These are phyloP conservation scores for Pomacea maculata DNA, from an alignment of 1,140 invertebrate genomes.

Conservation along the genomic window DNA sequence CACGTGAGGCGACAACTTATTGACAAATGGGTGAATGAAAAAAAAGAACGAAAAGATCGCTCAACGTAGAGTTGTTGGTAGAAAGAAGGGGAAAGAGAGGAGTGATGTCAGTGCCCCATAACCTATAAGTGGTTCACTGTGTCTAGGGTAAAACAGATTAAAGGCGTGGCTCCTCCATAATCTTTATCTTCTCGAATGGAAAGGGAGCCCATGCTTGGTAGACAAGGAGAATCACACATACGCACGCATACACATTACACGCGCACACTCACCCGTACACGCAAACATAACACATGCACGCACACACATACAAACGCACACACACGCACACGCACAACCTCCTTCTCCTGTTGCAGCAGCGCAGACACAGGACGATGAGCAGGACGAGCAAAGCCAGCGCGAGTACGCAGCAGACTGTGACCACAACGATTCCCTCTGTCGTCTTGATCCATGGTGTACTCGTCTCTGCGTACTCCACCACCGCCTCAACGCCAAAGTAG, in stretches of 20 bases:
- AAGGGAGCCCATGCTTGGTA: too few relatives aligned
- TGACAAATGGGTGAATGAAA: too few relatives aligned
- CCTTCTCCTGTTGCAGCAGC: slow-evolving; percentile 18
- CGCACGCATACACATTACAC: neutral
- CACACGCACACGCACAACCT: neutral
- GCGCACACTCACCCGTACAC: too few relatives aligned
- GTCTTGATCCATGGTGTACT: slow-evolving; percentile 41
- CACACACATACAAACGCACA: slow-evolving; percentile 1
- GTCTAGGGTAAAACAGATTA: too few relatives aligned
- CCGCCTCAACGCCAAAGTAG: slow-evolving; percentile 32
- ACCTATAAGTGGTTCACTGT: too few relatives aligned
- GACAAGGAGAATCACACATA: neutral
- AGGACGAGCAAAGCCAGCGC: slow-evolving; percentile 24
- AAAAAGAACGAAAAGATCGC: too few relatives aligned
- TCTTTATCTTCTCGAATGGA: too few relatives aligned
- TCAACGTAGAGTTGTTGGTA: too few relatives aligned
- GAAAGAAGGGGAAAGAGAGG: too few relatives aligned
- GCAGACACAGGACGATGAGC: slow-evolving; percentile 15
- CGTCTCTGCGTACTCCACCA: slow-evolving; percentile 33
- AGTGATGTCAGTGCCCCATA: too few relatives aligned
- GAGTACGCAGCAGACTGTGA: slow-evolving; percentile 18
- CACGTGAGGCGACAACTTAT: too few relatives aligned
- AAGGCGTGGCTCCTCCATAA: too few relatives aligned
- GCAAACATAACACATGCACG: neutral
- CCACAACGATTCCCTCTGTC: slow-evolving; percentile 34